Evolutionary conservation across 2,888 invertebrate genomes (phyloP).

Genomic region (Melinaea marsaeus): DNA sequence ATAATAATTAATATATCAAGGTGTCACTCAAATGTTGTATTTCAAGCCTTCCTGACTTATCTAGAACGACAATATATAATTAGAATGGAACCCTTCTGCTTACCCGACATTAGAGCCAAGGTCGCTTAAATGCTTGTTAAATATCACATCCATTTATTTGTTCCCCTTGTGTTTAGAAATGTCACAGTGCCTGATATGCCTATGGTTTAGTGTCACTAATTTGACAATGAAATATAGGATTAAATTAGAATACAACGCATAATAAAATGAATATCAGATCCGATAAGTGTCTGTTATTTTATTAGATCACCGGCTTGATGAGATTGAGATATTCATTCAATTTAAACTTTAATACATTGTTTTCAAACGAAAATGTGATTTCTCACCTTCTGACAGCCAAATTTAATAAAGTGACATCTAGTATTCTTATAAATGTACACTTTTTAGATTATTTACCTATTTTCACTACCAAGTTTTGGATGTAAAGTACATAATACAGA

Average conservation of each 20-base stretch:
- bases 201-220: slow-evolving; percentile 72
- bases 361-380: slow-evolving; percentile 18
- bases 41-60: slow-evolving; percentile 40
- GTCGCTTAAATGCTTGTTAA: slow-evolving; percentile 65
- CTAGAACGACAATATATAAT: slow-evolving; percentile 50
- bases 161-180: slow-evolving; percentile 72
- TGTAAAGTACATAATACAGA: no score
- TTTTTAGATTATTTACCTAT: slow-evolving; percentile 18
- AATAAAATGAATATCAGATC: slow-evolving; percentile 60
- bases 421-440: slow-evolving; percentile 21
- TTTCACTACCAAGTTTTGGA: not conserved
- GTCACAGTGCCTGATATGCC: slow-evolving; percentile 70
- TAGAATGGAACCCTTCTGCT: slow-evolving; percentile 57
- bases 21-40: slow-evolving; percentile 47
- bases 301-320: slow-evolving; percentile 21
- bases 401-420: slow-evolving; percentile 21
- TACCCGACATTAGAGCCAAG: slow-evolving; percentile 59
- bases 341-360: slow-evolving; percentile 23
- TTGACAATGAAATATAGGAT: slow-evolving; percentile 73
- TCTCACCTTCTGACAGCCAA: slow-evolving; percentile 16
- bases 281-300: slow-evolving; percentile 39
- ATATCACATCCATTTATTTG: slow-evolving; percentile 69
- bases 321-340: slow-evolving; percentile 17
- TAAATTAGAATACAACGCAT: slow-evolving; percentile 67
- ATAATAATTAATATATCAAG: slow-evolving; percentile 17